phyloP scores from a whole-genome alignment of 2,113 vertebrate genomes.

The Apaloderma vittatum region DNA sequence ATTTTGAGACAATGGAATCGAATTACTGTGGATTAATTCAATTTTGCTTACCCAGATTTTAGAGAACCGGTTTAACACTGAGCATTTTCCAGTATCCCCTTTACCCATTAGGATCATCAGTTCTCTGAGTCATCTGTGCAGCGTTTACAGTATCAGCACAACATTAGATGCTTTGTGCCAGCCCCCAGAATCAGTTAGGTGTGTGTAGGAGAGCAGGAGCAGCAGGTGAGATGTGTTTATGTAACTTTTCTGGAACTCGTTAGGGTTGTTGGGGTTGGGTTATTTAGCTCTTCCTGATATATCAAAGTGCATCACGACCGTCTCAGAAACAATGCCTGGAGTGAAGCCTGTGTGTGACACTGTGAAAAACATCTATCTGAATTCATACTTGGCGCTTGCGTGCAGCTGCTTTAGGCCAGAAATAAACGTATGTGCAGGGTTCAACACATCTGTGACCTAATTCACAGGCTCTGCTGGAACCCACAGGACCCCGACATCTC shows the following conservation, averaged over 20 bases:
- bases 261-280: neutral
- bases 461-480: slow-evolving; percentile 13
- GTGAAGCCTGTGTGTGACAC: slow-evolving; percentile 51
- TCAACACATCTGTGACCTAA: neutral
- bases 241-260: slow-evolving; percentile 40
- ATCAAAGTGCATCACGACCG: slow-evolving; percentile 46
- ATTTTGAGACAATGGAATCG: neutral
- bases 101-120: neutral
- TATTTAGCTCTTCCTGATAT: neutral
- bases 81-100: neutral
- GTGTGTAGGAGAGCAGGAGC: neutral
- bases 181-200: neutral
- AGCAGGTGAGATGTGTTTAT: slow-evolving; percentile 9
- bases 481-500: neutral
- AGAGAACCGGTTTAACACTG: neutral
- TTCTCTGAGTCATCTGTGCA: neutral
- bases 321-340: slow-evolving; percentile 68
- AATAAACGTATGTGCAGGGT: neutral
- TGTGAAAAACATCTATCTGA: slow-evolving; percentile 46
- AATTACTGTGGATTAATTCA: neutral
- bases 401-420: neutral
- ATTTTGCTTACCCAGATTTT: neutral
- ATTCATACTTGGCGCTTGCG: neutral
- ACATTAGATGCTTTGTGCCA: neutral
- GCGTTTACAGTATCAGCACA: neutral